Percentiles rank a stretch among this genome's conserved stretches.
These are phyloP conservation scores for Metaphire vulgaris DNA, from an alignment of 1,140 invertebrate genomes.

Conservation along the genomic window DNA sequence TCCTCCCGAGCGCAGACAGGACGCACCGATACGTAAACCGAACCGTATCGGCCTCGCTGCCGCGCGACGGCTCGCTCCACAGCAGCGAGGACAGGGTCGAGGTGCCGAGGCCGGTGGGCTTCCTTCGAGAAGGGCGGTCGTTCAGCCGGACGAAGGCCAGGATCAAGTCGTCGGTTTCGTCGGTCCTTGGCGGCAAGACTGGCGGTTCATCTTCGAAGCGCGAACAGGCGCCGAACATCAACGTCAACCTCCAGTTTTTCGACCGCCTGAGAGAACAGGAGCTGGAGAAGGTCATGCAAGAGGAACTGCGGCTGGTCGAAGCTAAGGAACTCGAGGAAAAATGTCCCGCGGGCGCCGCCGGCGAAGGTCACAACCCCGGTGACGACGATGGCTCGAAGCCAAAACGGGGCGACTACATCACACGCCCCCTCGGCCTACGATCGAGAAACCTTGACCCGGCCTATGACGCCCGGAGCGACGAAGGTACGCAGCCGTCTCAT, in stretches of 20 bases:
- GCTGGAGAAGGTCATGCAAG: not conserved
- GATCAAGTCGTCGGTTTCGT: not conserved
- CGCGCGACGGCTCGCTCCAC: not conserved
- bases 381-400: not conserved
- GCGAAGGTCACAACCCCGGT: not conserved
- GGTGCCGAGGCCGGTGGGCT: not conserved
- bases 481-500: not conserved
- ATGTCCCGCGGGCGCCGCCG: not conserved
- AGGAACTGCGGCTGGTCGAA: not conserved
- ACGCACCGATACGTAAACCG: not conserved
- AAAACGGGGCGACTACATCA: not conserved
- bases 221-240: slow-evolving; percentile 7
- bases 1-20: not conserved
- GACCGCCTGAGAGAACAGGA: slow-evolving; percentile 27
- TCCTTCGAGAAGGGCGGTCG: not conserved
- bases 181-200: not conserved
- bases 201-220: not conserved
- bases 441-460: not conserved
- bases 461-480: not conserved
- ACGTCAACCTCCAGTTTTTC: slow-evolving; percentile 28
- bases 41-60: not conserved
- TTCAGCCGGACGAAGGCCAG: not conserved
- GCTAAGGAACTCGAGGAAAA: not conserved
- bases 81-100: not conserved
- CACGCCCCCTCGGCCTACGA: not conserved